phyloP scores from a whole-genome alignment of 2,797 vertebrate genomes.

The Diplodus puntazzo region DNA sequence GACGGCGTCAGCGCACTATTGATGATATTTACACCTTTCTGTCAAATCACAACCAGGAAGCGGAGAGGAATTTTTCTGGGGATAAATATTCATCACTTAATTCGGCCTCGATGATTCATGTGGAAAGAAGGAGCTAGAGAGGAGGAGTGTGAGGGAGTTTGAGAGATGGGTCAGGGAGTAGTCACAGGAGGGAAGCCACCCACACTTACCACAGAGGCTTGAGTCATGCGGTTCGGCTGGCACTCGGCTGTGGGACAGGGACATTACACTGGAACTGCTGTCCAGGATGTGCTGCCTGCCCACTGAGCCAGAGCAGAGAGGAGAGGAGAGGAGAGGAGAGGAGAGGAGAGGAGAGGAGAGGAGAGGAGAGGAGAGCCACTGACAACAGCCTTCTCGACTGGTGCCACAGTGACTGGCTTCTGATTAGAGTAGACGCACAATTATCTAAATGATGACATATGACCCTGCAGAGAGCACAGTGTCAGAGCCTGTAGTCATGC shows the following conservation, averaged over 20 bases:
- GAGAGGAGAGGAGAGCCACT: conserved; percentile 3
- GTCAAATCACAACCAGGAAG: conserved; percentile 41
- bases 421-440: conserved; percentile 49
- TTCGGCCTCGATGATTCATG: conserved; percentile 62
- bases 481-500: conserved; percentile 30
- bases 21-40: conserved; percentile 45
- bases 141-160: conserved; percentile 55
- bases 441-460: conserved; percentile 53
- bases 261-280: conserved; percentile 58
- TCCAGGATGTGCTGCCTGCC: conserved; percentile 43
- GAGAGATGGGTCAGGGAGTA: conserved; percentile 75
- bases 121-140: conserved; percentile 51
- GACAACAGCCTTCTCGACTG: conserved; percentile 37
- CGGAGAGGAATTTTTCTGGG: conserved; percentile 37
- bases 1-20: conserved; percentile 60
- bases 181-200: conserved; percentile 77
- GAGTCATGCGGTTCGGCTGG: conserved; percentile 78
- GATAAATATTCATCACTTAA: conserved; percentile 43
- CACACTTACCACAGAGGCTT: conserved; percentile 76
- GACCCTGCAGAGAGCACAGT: conserved; percentile 40
- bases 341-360: not conserved
- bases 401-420: conserved; percentile 37
- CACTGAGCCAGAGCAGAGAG: conserved; percentile 17
- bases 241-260: conserved; percentile 61
- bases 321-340: not conserved